Base-by-base conservation (phyloP, 2,113 vertebrate genomes). In the Psettodes erumei region DNA sequence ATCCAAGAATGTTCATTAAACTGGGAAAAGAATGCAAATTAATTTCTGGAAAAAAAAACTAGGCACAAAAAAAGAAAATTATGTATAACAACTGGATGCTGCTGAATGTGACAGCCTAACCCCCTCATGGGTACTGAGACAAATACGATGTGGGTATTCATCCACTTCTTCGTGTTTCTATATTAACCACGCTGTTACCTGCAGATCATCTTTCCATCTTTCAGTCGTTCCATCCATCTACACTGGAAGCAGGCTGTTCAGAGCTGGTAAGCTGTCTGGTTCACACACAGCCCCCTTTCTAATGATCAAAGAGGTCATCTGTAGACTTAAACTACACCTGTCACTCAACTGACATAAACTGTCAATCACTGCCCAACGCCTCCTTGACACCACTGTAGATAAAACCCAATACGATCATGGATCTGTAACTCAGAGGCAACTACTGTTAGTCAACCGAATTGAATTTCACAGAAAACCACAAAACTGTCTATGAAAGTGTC, bases 251-350 rank as follows among this genome's bases (percentile, higher is more conserved):
- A 32, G 59, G 38, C 70, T 62, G 65, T 67, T 88, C 77, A 63
- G 76, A 84, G 82, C 59, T 12, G n/a, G 64, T 60, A 61, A 68
- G 71, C 83, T 85, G 86, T 85, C 87, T 73, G 71, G 27, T 82
- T 89, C 83, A 72, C 79, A 82, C 71, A 51, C 53, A 54, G 45
- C 48, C 75, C 9, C 66, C 59, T 72, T 77, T 80, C 79, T 88
- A 86, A 86, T 87, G 86, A 91, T 91, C 81, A 86, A 78, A 88
- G 83, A 85, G 89, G 86, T 91, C 90, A 85, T 74, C 89, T 86
- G 77, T 84, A 87, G 84, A 78, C 86, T 86, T 84, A 78, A 82
- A 77, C 78, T 89, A 71, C 80, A 86, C 76, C 85, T 79, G 89
- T 91, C 88, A 89, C 75, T 93, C 85, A 90, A 53, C 73, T 69